phyloP scores from a whole-genome alignment of 2,797 vertebrate species.

The Liasis olivaceus region DNA sequence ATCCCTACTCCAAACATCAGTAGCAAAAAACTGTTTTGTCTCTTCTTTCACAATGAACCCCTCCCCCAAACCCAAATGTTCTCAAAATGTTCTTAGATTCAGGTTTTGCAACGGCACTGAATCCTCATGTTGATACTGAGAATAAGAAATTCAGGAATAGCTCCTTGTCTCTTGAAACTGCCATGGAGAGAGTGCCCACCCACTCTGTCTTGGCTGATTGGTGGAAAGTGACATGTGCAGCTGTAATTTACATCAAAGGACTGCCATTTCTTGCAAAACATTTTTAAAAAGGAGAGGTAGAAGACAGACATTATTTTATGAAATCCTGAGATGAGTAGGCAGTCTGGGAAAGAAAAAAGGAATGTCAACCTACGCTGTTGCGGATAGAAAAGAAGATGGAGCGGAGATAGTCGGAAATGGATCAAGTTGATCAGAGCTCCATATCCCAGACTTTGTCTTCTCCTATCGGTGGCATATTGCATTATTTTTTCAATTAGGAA shows the following conservation, averaged over 20 bases:
- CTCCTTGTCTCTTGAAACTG: not conserved
- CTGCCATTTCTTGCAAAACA: not conserved
- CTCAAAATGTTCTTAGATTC: not conserved
- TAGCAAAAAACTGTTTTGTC: not conserved
- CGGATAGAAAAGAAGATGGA: not conserved
- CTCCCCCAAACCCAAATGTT: not conserved
- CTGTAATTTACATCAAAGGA: not conserved
- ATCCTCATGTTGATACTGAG: not conserved
- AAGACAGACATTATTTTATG: not conserved
- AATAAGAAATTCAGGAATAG: not conserved
- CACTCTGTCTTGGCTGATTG: not conserved
- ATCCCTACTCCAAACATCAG: not conserved
- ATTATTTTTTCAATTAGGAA: too few relatives aligned
- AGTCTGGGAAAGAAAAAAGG: rapidly evolving
- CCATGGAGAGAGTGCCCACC: not conserved
- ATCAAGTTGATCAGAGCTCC: too few relatives aligned
- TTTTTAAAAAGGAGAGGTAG: not conserved
- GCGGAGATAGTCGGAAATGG: too few relatives aligned
- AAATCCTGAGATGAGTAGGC: not conserved
- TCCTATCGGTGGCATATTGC: too few relatives aligned
- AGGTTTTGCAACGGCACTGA: not conserved
- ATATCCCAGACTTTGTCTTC: too few relatives aligned
- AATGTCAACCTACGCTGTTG: not conserved
- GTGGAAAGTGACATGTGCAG: not conserved
- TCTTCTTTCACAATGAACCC: not conserved